Base-by-base conservation (phyloP, 2,888 invertebrate species). In the Conistra vaccinii region DNA sequence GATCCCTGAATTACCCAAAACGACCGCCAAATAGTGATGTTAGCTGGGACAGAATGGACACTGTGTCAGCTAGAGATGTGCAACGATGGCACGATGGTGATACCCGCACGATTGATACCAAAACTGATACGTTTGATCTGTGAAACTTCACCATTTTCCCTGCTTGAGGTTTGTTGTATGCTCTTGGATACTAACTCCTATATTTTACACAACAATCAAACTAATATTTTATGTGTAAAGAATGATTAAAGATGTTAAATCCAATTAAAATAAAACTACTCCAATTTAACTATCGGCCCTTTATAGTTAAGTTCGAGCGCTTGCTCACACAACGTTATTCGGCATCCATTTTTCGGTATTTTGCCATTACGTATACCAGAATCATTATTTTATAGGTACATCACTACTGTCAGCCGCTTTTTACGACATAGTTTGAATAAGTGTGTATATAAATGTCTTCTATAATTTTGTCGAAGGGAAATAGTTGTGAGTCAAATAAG, bases 351-450 rank as follows among this genome's bases (percentile, higher is more conserved):
- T 63, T 26, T 45, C 23, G 63, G 20, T 23, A 45, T 45, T 45
- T 65, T 23, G 26, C 29, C 23, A 23, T 14, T 14, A 4, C 14
- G n/a, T 35, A 35, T n/a, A n/a, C 23, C 23, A 45, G 29, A 65
- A 65, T 48, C 23, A 29, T 48, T 65, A 65, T 45, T 26, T 65
- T 23, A n/a, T n/a, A n/a, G n/a, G 14, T 17, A 48, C 65, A 48
- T 65, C 65, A 65, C 65, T 48, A 65, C 14, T 14, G 14, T 29
- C 63, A 65, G 14, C 14, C 45, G 23, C 63, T 29, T 65, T 42
- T 65, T 45, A 65, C 29, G 65, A 65, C 29, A 23, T 29, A 29
- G 23, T 45, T 65, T 65, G 23, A 65, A 29, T 29, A 65, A 45
- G 23, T 45, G 20, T 26, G 62, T 26, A 12, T 42, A 63, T 26